These are phyloP conservation scores for Strix aluco DNA, from an alignment of 2,113 vertebrate species.

Conservation along the genomic window DNA sequence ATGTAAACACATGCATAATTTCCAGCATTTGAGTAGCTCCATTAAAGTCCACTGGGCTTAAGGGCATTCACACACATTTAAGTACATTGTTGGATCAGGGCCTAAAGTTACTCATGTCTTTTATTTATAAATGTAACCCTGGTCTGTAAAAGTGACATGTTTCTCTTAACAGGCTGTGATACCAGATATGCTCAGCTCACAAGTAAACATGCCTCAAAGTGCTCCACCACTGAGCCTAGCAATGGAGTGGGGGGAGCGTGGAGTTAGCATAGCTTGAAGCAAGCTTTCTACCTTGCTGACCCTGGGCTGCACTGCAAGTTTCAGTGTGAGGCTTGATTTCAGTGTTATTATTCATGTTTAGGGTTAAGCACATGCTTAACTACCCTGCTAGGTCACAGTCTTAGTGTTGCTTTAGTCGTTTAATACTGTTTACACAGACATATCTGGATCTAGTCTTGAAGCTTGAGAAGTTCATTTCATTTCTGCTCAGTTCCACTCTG, in stretches of 20 bases:
- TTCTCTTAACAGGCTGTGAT: conserved; percentile 29
- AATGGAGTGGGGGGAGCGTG: neutral
- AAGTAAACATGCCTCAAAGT: neutral
- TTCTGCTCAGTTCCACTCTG: neutral
- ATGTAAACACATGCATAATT: neutral
- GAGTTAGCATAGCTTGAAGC: neutral
- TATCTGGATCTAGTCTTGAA: neutral
- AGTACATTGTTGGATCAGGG: conserved; percentile 40
- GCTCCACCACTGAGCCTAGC: neutral
- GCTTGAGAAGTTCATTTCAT: neutral
- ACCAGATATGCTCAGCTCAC: neutral
- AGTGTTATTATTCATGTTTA: neutral
- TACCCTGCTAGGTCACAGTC: neutral
- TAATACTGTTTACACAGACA: neutral
- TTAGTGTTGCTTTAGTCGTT: neutral
- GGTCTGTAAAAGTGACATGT: conserved; percentile 44
- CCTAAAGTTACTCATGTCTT: conserved; percentile 47
- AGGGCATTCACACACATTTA: conserved; percentile 32
- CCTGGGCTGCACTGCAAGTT: neutral
- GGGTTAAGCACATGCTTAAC: neutral
- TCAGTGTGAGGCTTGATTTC: neutral
- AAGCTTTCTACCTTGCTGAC: neutral
- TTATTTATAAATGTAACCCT: conserved; percentile 52
- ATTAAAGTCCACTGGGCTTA: conserved; percentile 33
- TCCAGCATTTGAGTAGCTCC: conserved; percentile 34